Conservation (phyloP, 2,888 invertebrate genomes). For the Drosophila mimica region DNA sequence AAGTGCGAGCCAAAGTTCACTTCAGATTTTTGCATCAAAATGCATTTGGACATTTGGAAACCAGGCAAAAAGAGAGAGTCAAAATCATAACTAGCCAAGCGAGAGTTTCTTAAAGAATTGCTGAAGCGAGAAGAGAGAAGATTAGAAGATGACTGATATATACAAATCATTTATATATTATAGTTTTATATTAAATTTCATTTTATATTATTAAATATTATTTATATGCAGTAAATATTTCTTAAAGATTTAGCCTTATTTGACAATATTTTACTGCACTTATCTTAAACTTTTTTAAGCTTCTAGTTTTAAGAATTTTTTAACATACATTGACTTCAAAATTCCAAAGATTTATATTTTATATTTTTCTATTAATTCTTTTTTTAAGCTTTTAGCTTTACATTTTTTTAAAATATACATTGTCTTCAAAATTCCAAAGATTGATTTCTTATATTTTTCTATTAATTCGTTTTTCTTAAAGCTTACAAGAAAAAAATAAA, state of each 20-base stretch:
- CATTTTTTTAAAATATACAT: no score
- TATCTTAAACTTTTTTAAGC: not conserved
- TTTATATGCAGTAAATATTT: not conserved
- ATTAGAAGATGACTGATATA: not conserved
- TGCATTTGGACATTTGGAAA: conserved; percentile 64
- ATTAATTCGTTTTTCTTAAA: no score
- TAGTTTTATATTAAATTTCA: not conserved
- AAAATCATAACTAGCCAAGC: conserved; percentile 11
- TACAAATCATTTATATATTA: not conserved
- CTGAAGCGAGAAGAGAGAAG: not conserved
- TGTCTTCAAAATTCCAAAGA: no score
- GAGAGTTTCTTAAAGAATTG: conserved; percentile 38
- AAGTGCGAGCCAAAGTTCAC: conserved; percentile 61
- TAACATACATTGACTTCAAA: no score
- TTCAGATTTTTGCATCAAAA: conserved; percentile 75
- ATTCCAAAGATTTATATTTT: no score
- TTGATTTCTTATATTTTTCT: no score
- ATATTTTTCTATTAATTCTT: no score
- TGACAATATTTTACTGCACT: not conserved
- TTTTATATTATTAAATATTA: not conserved
- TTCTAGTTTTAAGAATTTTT: not conserved
- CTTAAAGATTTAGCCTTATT: not conserved
- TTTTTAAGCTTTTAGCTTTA: no score
- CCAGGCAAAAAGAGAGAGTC: conserved; percentile 6
- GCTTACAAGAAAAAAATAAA: no score